Evolutionary conservation across 2,113 vertebrate genomes (phyloP).

Genomic region (Pao palembangensis): DNA sequence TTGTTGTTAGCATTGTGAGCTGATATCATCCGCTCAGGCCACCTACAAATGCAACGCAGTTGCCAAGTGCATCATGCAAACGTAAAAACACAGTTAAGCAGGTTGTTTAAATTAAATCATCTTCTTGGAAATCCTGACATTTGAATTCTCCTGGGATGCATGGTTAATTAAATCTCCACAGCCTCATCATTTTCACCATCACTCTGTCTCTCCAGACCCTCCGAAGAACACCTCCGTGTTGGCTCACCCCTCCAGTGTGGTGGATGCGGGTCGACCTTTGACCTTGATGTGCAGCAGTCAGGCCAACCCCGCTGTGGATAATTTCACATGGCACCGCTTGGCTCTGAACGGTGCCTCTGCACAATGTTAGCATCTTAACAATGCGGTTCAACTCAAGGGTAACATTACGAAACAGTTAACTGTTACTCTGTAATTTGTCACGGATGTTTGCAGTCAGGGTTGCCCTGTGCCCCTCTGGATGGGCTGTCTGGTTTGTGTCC

Average conservation of each 20-base stretch:
- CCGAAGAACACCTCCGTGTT: slow-evolving; percentile 76
- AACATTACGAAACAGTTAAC: slow-evolving; percentile 19
- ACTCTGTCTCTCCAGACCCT: slow-evolving; percentile 58
- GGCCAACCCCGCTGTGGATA: slow-evolving; percentile 76
- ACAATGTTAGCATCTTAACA: slow-evolving; percentile 59
- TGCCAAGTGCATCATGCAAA: too few species aligned
- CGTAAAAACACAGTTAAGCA: too few species aligned
- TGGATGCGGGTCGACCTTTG: slow-evolving; percentile 68
- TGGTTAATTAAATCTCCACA: too few species aligned
- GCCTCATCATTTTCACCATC: neutral
- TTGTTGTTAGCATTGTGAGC: neutral
- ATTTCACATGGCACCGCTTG: slow-evolving; percentile 79
- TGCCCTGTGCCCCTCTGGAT: neutral
- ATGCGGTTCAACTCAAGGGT: slow-evolving; percentile 40
- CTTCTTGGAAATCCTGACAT: too few species aligned
- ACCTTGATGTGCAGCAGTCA: slow-evolving; percentile 69
- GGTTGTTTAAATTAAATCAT: too few species aligned
- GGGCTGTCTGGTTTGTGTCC: neutral
- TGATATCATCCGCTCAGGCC: too few species aligned
- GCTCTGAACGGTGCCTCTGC: slow-evolving; percentile 51
- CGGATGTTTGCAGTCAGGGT: slow-evolving; percentile 3
- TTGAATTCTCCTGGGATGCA: too few species aligned
- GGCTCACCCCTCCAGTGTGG: slow-evolving; percentile 74
- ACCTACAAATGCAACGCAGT: too few species aligned
- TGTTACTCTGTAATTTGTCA: slow-evolving; percentile 1